Conservation (phyloP, 2,797 vertebrate species). For the Lepilemur septentrionalis region DNA sequence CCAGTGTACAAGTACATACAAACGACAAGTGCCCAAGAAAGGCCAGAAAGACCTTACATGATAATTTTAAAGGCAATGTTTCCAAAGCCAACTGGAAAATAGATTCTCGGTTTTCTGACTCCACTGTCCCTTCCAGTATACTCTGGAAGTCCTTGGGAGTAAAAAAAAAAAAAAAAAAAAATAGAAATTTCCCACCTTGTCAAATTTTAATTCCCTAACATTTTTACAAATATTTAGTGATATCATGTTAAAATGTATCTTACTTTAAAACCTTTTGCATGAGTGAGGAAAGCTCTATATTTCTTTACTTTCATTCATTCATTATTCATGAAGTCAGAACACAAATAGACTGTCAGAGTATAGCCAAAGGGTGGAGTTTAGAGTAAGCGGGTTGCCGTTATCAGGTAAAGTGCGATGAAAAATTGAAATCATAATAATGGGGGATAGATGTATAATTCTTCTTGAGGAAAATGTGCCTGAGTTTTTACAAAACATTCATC, state of each 20-base stretch:
- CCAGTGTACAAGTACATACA: too few relatives aligned
- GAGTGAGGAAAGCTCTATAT: constrained; percentile 27
- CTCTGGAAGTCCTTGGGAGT: neutral
- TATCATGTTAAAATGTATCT: constrained; percentile 31
- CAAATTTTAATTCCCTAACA: neutral
- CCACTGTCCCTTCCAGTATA: neutral
- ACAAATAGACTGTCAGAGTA: constrained; percentile 68
- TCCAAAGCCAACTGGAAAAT: neutral
- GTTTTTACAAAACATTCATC: constrained; percentile 59
- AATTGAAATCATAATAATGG: constrained; percentile 56
- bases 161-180: neutral
- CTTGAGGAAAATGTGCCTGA: constrained; percentile 29
- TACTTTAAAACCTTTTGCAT: constrained; percentile 53
- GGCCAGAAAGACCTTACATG: neutral
- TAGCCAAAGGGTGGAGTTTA: constrained; percentile 56
- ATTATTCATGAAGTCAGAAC: constrained; percentile 66
- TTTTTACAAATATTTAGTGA: neutral
- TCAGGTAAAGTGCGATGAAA: constrained; percentile 40
- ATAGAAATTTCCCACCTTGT: neutral
- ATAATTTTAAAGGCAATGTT: neutral
- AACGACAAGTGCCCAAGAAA: neutral
- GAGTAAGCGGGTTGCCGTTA: constrained; percentile 25
- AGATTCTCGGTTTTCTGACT: neutral
- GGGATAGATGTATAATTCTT: constrained; percentile 12
- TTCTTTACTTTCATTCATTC: constrained; percentile 48